A percentile compares a stretch with the other conserved stretches of the same genome.
These are phyloP conservation scores for Hypotaenidia okinawae DNA, from an alignment of 2,797 vertebrate genomes.

Conservation along the genomic window DNA sequence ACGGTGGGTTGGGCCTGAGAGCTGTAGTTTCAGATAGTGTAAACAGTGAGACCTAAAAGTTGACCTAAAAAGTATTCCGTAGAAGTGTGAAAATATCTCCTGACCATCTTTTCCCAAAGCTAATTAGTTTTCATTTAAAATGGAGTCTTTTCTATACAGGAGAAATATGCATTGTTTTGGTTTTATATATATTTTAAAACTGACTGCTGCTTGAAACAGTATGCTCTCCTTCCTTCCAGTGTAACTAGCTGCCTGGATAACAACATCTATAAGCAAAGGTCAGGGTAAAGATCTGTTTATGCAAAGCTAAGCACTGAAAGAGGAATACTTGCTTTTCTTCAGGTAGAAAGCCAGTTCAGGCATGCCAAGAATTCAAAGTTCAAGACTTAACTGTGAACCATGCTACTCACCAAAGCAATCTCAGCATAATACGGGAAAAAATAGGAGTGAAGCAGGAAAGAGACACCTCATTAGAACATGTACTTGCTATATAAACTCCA, in stretches of 20 bases:
- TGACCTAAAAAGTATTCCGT: neutral
- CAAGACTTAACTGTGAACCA: constrained; percentile 48
- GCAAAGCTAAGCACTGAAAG: constrained; percentile 42
- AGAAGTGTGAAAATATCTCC: neutral
- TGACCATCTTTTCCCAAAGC: neutral
- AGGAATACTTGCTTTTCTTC: constrained; percentile 63
- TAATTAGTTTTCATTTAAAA: neutral
- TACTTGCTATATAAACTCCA: neutral
- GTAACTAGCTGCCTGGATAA: neutral
- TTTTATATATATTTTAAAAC: neutral
- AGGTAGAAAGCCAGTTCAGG: constrained; percentile 68
- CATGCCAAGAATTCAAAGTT: constrained; percentile 75
- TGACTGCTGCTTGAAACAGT: neutral
- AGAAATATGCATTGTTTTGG: neutral
- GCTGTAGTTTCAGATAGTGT: neutral
- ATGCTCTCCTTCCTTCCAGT: neutral
- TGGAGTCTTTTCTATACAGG: neutral
- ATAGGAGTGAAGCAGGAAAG: neutral
- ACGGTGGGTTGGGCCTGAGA: neutral
- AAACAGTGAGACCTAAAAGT: neutral
- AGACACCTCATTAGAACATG: neutral
- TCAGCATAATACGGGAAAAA: neutral
- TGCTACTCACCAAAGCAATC: constrained; percentile 1
- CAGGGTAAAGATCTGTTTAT: constrained; percentile 53
- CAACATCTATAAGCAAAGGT: constrained; percentile 33